Evolutionary conservation across 1,140 invertebrate genomes (phyloP).

Genomic region (Pentalonia nigronervosa): DNA sequence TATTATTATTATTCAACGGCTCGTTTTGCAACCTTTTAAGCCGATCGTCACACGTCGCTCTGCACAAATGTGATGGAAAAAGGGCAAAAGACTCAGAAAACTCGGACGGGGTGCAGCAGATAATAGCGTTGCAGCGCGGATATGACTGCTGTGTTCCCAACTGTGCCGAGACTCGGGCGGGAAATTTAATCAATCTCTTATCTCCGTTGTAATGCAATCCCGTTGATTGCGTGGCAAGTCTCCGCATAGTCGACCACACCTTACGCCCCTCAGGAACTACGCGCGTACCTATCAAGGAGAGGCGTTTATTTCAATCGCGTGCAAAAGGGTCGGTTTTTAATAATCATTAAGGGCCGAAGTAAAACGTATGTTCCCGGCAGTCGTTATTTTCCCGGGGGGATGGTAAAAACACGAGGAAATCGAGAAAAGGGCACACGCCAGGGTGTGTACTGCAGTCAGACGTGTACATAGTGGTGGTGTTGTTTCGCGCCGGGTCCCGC

Average conservation of each 20-base stretch:
- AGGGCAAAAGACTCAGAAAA: background rate
- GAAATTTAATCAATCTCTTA: constrained; percentile 58
- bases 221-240: constrained; percentile 37
- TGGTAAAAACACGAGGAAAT: constrained; percentile 33
- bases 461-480: background rate
- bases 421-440: background rate
- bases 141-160: background rate
- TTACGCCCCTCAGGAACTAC: background rate
- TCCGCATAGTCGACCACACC: background rate
- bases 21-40: background rate
- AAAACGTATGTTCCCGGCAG: constrained; percentile 42
- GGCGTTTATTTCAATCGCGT: constrained; percentile 58
- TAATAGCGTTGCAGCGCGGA: background rate
- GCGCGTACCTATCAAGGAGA: background rate
- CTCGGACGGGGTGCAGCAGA: background rate
- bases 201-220: constrained; percentile 52
- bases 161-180: background rate
- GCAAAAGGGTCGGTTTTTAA: constrained; percentile 58
- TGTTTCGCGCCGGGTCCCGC: background rate
- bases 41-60: background rate
- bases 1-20: background rate
- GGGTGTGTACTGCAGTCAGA: background rate
- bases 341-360: constrained; percentile 48
- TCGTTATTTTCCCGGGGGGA: constrained; percentile 30
- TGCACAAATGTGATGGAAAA: background rate